These are phyloP conservation scores for Spea multiplicata DNA, from an alignment of 2,113 vertebrate genomes.

Conservation along the genomic window DNA sequence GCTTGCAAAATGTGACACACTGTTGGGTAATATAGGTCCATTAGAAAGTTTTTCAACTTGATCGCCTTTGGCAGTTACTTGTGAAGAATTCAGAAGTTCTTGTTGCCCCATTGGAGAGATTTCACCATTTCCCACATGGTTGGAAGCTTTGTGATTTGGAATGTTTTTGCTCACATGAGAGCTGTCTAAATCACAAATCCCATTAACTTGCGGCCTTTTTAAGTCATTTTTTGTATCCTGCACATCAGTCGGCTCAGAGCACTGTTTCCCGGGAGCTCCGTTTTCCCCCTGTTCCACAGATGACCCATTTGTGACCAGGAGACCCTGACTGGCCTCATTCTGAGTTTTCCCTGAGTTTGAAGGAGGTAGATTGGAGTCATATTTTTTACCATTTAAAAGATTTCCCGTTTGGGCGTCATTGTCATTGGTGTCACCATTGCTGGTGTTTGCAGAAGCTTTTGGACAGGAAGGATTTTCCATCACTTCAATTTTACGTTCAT, in stretches of 20 bases:
- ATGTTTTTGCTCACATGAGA: slow-evolving; percentile 96
- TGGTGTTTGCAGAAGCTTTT: slow-evolving; percentile 81
- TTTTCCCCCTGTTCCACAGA: slow-evolving; percentile 77
- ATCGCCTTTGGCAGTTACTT: slow-evolving; percentile 98
- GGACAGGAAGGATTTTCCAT: slow-evolving; percentile 96
- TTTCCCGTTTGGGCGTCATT: slow-evolving; percentile 78
- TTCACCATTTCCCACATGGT: slow-evolving; percentile 97
- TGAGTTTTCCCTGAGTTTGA: slow-evolving; percentile 99
- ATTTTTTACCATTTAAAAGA: slow-evolving; percentile 96
- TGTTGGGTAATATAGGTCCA: slow-evolving; percentile 82
- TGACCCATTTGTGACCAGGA: slow-evolving; percentile 86
- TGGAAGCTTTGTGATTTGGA: slow-evolving; percentile 99
- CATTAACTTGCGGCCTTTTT: slow-evolving; percentile 91
- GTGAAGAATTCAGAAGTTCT: slow-evolving; percentile 80
- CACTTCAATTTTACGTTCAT: slow-evolving; percentile 97
- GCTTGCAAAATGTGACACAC: slow-evolving; percentile 70
- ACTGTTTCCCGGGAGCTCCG: slow-evolving; percentile 84
- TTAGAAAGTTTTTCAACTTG: slow-evolving; percentile 90
- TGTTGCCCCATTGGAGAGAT: slow-evolving; percentile 80
- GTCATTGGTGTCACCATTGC: slow-evolving; percentile 87
- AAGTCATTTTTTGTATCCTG: slow-evolving; percentile 80
- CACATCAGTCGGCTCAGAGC: slow-evolving; percentile 71
- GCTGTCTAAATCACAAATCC: slow-evolving; percentile 91
- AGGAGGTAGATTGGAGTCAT: slow-evolving; percentile 98
- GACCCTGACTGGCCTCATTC: slow-evolving; percentile 76